Percentiles rank a stretch among this genome's conserved stretches.
phyloP scores from a whole-genome alignment of 1,140 invertebrate species.

The Trichonephila clavipes region DNA sequence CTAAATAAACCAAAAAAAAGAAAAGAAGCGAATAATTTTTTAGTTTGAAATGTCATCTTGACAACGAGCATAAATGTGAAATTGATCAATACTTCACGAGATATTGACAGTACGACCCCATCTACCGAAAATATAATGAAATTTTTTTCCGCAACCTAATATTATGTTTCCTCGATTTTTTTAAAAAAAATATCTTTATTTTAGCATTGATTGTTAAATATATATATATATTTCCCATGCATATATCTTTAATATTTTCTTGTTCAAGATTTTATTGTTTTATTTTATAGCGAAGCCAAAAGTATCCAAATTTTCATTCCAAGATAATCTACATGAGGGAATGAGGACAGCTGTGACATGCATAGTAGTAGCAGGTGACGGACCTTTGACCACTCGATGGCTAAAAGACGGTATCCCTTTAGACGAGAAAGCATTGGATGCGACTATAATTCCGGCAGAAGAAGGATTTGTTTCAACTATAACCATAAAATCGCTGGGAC shows the following conservation, averaged over 20 bases:
- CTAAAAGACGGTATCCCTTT: constrained; percentile 83
- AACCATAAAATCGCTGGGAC: constrained; percentile 80
- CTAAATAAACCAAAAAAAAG: too few species aligned
- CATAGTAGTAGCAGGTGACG: constrained; percentile 81
- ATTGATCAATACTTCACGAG: too few species aligned
- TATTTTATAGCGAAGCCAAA: constrained; percentile 83
- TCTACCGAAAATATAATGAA: too few species aligned
- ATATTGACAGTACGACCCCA: too few species aligned
- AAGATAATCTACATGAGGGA: constrained; percentile 84
- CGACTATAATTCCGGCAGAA: constrained; percentile 74
- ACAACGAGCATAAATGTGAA: too few species aligned
- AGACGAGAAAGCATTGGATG: constrained; percentile 47
- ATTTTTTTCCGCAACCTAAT: too few species aligned
- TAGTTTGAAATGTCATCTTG: too few species aligned
- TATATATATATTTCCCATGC: background rate
- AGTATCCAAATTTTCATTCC: constrained; percentile 85
- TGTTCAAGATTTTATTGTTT: too few species aligned
- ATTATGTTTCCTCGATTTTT: background rate
- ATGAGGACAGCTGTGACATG: constrained; percentile 83
- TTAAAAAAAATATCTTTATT: background rate
- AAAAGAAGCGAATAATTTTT: too few species aligned
- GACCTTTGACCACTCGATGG: constrained; percentile 83
- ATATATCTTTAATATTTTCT: background rate
- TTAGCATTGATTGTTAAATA: background rate
- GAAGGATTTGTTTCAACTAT: constrained; percentile 81